phyloP scores from a whole-genome alignment of 2,113 vertebrate genomes.

The Trichomycterus rosablanca region DNA sequence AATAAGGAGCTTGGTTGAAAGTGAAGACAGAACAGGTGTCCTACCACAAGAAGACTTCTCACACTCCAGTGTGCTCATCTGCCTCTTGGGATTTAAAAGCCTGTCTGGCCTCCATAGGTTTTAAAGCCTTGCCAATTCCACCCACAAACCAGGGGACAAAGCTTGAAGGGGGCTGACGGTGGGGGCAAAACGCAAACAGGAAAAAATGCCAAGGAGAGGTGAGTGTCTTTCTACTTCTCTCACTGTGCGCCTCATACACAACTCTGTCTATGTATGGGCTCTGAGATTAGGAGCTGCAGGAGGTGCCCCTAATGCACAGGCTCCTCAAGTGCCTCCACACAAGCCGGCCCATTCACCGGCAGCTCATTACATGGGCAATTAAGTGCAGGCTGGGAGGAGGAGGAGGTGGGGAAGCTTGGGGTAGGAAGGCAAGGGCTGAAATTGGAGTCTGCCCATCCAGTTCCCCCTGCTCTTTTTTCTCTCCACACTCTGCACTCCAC shows the following conservation, averaged over 20 bases:
- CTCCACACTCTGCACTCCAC: slow-evolving; percentile 33
- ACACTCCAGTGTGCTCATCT: slow-evolving; percentile 58
- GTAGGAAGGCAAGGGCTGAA: slow-evolving; percentile 36
- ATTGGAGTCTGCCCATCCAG: slow-evolving; percentile 39
- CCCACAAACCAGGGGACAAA: slow-evolving; percentile 69
- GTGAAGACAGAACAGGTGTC: slow-evolving; percentile 68
- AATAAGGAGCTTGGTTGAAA: slow-evolving; percentile 31
- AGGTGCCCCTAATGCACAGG: slow-evolving; percentile 66
- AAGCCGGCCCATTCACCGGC: slow-evolving; percentile 72
- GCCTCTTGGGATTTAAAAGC: slow-evolving; percentile 60
- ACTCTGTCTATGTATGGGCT: slow-evolving; percentile 65
- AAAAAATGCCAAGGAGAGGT: slow-evolving; percentile 61
- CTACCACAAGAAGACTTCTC: slow-evolving; percentile 63
- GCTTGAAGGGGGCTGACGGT: slow-evolving; percentile 46
- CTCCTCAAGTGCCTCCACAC: slow-evolving; percentile 71
- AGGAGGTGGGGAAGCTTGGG: too few species aligned
- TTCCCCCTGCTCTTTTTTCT: slow-evolving; percentile 38
- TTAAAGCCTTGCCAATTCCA: slow-evolving; percentile 66
- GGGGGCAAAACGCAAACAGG: slow-evolving; percentile 57
- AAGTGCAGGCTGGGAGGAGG: slow-evolving; percentile 71
- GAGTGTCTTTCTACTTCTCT: slow-evolving; percentile 55
- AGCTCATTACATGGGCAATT: slow-evolving; percentile 84
- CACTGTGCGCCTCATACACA: slow-evolving; percentile 53
- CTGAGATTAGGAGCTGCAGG: slow-evolving; percentile 70
- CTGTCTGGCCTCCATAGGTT: slow-evolving; percentile 68